Conservation (phyloP, 1,140 invertebrate genomes). For the Diploscapter pachys region DNA sequence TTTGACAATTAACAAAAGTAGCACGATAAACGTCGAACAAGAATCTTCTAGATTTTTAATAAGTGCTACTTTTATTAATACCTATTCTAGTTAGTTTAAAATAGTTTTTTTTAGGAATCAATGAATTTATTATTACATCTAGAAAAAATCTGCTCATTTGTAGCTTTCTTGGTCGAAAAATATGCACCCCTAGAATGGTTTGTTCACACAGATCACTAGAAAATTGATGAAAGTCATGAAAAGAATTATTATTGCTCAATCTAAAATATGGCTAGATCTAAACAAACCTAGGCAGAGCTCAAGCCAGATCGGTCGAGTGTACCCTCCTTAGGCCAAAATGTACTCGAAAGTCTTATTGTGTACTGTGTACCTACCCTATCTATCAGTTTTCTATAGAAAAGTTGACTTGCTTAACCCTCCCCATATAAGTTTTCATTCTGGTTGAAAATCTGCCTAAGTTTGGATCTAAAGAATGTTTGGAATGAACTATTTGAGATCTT, state of each 20-base stretch:
- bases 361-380: too few species aligned
- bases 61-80: neutral
- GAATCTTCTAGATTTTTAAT: neutral
- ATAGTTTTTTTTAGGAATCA: neutral
- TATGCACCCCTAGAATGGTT: too few species aligned
- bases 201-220: neutral
- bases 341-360: too few species aligned
- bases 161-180: too few species aligned
- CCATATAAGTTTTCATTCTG: neutral
- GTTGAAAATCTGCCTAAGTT: neutral
- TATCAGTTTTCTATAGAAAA: neutral
- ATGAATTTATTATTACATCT: neutral
- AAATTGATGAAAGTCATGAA: neutral
- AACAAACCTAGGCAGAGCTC: too few species aligned
- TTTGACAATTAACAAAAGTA: neutral
- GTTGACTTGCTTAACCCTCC: neutral
- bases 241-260: neutral
- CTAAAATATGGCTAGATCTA: too few species aligned
- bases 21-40: neutral
- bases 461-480: constrained; percentile 8
- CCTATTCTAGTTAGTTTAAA: neutral
- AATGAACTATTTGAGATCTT: constrained; percentile 12
- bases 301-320: too few species aligned
- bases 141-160: too few species aligned
- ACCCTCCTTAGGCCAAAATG: too few species aligned